Percentiles rank a stretch among this genome's conserved stretches.
phyloP scores from a whole-genome alignment of 2,888 invertebrate species.

The Andrena trimmerana region DNA sequence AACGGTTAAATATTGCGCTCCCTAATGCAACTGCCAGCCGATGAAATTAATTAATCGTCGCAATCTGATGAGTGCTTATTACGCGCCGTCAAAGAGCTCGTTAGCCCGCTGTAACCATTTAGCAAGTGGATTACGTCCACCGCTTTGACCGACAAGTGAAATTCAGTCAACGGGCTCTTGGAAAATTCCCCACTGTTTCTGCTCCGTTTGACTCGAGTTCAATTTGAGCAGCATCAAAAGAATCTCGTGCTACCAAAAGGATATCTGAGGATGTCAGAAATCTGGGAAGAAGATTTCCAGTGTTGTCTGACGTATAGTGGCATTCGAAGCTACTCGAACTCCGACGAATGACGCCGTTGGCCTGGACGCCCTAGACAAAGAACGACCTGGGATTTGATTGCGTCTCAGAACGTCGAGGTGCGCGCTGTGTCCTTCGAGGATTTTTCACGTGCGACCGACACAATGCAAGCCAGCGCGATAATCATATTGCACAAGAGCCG shows the following conservation, averaged over 20 bases:
- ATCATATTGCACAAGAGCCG: slow-evolving; percentile 67
- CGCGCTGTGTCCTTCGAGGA: slow-evolving; percentile 50
- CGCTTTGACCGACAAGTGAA: neutral
- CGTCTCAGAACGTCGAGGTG: slow-evolving; percentile 23
- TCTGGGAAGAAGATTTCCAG: no score
- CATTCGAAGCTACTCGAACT: slow-evolving; percentile 22
- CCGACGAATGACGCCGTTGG: slow-evolving; percentile 25
- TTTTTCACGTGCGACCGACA: slow-evolving; percentile 54
- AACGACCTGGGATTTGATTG: slow-evolving; percentile 42
- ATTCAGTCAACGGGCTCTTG: neutral
- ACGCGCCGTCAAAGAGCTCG: slow-evolving; percentile 26
- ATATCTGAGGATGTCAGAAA: no score
- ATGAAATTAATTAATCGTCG: slow-evolving; percentile 61
- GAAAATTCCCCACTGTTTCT: neutral
- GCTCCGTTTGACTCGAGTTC: neutral
- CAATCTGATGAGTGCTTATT: slow-evolving; percentile 36
- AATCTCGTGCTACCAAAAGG: no score
- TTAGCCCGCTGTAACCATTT: slow-evolving; percentile 21
- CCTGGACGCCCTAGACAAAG: slow-evolving; percentile 46
- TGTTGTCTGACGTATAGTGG: neutral
- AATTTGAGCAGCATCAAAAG: no score
- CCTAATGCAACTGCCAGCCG: slow-evolving; percentile 32
- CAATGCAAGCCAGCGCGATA: slow-evolving; percentile 65
- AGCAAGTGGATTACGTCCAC: neutral
- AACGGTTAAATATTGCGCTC: slow-evolving; percentile 62